Evolutionary conservation across 2,888 invertebrate genomes (phyloP), one percentile per base, ranked within the genome.

Genomic region (Argyresthia albistria): DNA sequence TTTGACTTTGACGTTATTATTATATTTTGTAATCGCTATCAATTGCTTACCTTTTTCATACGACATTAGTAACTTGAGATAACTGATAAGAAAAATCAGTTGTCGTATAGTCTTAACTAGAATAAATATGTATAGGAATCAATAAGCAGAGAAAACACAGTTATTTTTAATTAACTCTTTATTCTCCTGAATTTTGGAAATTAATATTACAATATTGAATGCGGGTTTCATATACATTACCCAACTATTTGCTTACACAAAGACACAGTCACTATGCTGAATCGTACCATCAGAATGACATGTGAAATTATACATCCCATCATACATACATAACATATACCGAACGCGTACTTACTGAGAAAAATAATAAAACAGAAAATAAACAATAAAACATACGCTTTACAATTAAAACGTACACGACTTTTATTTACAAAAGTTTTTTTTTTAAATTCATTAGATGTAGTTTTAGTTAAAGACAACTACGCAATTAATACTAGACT

Each of bases 191-290:
- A 86, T 82, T 83, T 82, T 76, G 76, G 81, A 86, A 87, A 87
- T 84, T 84, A 87, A 87, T 87, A 80, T 83, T 87, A 87, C 83
- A 86, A 83, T 86, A 86, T 84, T 84, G 82, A 84, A 86, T 84
- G 82, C 75, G 87, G 87, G 87, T 66, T 82, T 73, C 80, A 78
- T 86, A 87, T 87, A 86, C 79, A 87, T 77, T 76, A 83, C 87
- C 87, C 84, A 83, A 76, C 84, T 86, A 86, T 84, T 67, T 84
- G 76, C 81, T 83, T 86, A 86, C 77, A 84, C 81, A 81, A 83
- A 80, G 82, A 86, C 80, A 84, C 80, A 81, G 81, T 84, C 83
- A 84, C 79, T 53, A 56, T 54, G 67, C 72, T 67, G 67, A 66
- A 69, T 69, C 76, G 76, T 70, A 73, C 68, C 43, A 46, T 55